Base-by-base conservation (phyloP, 2,888 invertebrate genomes). In the Dioctria rufipes region DNA sequence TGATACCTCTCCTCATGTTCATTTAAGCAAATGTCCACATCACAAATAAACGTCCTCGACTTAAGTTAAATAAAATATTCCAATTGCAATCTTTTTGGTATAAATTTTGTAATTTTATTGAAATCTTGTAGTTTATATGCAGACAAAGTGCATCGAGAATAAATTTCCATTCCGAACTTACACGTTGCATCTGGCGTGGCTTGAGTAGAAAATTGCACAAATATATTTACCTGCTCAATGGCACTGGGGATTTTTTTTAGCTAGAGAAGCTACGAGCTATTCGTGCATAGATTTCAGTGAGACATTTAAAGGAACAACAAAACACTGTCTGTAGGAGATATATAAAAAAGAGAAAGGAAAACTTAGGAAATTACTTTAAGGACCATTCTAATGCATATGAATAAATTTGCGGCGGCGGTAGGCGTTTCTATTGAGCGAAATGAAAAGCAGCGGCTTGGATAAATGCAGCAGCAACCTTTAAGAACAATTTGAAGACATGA, bases 91-190 rank as follows among this genome's bases (percentile, higher is more conserved):
- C 80, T 65, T 78, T 71, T 73, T 82, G 80, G 63, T 80, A 82
- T 82, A 82, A 82, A 82, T 78, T 82, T 78, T 60, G 66, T 73
- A 82, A 80, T 82, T 82, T 82, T 82, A 82, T 82, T 82, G 80
- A 82, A 82, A 82, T 82, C 79, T 80, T 67, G 82, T 82, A 82
- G 78, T 82, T 82, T 82, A 82, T 80, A 82, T 82, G 82, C 82
- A 82, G 80, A 82, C 82, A 80, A 82, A 80, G 82, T 82, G 82
- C 82, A 82, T 66, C 65, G 73, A 66, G 80, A 80, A 82, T 82
- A 82, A 82, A 82, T 82, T 82, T 80, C 60, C 69, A 71, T 71
- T 69, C 49, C 67, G 46, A 40, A 37, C 66, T 66, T 6, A 75
- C 73, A 75, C 73, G 40, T 40, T 60, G 42, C 73, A 13, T 75